These are phyloP conservation scores for Galerucella calmariensis DNA, from an alignment of 2,888 invertebrate species.

Conservation along the genomic window DNA sequence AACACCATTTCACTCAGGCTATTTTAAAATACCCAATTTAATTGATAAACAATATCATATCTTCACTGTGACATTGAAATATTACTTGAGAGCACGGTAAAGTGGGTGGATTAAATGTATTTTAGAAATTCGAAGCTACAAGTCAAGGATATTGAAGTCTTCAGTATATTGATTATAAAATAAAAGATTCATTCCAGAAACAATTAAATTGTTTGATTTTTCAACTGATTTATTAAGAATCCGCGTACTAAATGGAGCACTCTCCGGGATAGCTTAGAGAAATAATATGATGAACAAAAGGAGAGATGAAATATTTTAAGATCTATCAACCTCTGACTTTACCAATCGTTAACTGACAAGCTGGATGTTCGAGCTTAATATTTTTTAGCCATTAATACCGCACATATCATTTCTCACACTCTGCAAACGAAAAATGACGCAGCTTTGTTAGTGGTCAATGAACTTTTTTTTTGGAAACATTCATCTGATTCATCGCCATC, in stretches of 20 bases:
- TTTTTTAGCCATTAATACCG: neutral
- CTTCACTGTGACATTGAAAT: neutral
- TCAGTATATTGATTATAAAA: no score
- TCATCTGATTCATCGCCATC: constrained; percentile 6
- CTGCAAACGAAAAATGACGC: neutral
- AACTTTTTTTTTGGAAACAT: constrained; percentile 15
- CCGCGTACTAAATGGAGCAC: no score
- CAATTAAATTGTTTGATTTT: no score
- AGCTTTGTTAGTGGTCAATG: constrained; percentile 18
- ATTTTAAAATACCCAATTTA: neutral
- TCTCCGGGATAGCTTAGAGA: no score
- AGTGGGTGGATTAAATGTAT: neutral
- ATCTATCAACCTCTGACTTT: neutral
- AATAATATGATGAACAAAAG: no score
- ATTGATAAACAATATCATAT: constrained; percentile 11
- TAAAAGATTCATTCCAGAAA: no score
- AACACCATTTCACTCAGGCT: neutral
- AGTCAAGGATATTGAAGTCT: no score
- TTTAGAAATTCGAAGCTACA: neutral
- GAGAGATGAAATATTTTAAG: neutral
- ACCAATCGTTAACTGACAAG: neutral
- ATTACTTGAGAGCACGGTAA: neutral
- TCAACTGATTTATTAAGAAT: no score
- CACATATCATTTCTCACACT: constrained; percentile 12
- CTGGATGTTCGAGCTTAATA: neutral